A percentile compares a stretch with the other conserved stretches of the same genome.
Conservation (phyloP, 1,140 invertebrate genomes). For the Drosophila saltans region DNA sequence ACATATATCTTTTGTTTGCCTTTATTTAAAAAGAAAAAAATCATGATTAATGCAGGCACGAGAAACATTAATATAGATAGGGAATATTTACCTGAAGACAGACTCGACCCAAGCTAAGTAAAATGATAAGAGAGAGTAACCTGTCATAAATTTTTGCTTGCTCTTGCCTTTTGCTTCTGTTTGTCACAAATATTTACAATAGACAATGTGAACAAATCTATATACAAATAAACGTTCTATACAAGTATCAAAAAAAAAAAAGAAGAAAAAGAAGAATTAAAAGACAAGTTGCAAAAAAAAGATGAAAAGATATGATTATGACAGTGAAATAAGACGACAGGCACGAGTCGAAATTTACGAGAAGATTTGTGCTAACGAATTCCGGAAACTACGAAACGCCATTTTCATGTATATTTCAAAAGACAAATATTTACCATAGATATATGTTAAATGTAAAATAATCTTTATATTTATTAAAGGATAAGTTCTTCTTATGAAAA, state of each 20-base stretch:
- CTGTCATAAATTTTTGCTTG: slow-evolving; percentile 44
- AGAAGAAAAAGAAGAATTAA: slow-evolving; percentile 2
- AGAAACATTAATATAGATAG: background rate
- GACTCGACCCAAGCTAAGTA: background rate
- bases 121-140: slow-evolving; percentile 42
- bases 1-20: background rate
- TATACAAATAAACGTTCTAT: slow-evolving; percentile 47
- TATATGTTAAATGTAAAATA: background rate
- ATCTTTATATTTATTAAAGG: background rate
- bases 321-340: slow-evolving; percentile 31
- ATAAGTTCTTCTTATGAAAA: background rate
- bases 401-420: slow-evolving; percentile 2
- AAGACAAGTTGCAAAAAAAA: background rate
- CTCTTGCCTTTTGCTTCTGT: slow-evolving; percentile 30
- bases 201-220: slow-evolving; percentile 31
- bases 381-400: background rate
- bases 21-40: background rate
- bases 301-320: slow-evolving; percentile 41
- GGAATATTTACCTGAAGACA: background rate
- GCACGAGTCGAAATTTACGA: slow-evolving; percentile 69
- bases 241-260: slow-evolving; percentile 59
- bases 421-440: background rate
- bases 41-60: slow-evolving; percentile 20
- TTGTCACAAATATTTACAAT: slow-evolving; percentile 63
- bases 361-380: slow-evolving; percentile 38